Evolutionary conservation across 1,140 invertebrate species (phyloP), one percentile per base, ranked within the genome.

Genomic region (Solenopsis invicta): DNA sequence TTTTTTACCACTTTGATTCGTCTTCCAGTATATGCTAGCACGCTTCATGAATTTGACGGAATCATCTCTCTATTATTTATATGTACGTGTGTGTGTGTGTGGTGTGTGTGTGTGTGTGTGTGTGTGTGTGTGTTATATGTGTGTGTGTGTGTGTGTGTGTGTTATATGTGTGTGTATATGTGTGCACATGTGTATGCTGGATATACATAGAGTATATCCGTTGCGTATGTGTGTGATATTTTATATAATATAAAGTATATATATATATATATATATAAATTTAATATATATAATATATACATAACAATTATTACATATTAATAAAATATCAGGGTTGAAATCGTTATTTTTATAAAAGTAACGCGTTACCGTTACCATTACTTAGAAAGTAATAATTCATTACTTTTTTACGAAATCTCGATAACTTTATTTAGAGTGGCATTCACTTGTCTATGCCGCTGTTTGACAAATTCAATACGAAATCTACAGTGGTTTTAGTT

Each of bases 21-120:
- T 91, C 90, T 91, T 91, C 86, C 90, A 91, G 56, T 80, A 48
- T 75, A 34, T 64, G 61, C 72, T 18, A 50, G 29, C 59, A 85
- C 34, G n/a, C 34, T 85, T 86, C 13, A 21, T 45, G 12, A 41
- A 67, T 24, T n/a, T 86, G 12, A 10, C n/a, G 21, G 21, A 66
- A 66, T 21, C 37, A 9, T 76, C 1, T 64, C 16, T 84, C 2
- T 74, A 21, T 18, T 54, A 16, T 18, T 54, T 54, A 8, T 64
- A 12, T 18, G 4, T 21, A 3, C 4, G 48, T 37, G 37, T 45
- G 54, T 61, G 8, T 59, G n/a, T 4, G 21, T 52, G 10, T 52
- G 29, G 29, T 29, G 29, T 29, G 29, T 29, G 29, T 29, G 29
- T 29, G 29, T 29, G 29, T 29, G 29, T 29, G 29, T 29, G 2